These are phyloP conservation scores for Acrocera orbiculus DNA, from an alignment of 2,888 invertebrate genomes.

Conservation along the genomic window DNA sequence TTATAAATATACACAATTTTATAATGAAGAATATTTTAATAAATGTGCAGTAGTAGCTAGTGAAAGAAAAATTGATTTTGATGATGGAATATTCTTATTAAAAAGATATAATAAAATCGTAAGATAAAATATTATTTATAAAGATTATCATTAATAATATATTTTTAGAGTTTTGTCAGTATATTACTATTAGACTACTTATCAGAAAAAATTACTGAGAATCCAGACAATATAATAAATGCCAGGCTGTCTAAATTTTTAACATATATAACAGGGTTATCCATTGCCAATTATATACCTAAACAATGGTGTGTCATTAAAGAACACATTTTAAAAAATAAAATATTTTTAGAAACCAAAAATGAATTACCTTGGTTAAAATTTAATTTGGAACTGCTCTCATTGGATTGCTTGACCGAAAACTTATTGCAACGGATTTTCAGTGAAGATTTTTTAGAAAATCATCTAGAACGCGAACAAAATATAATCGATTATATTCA, in stretches of 20 bases:
- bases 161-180: slow-evolving; percentile 37
- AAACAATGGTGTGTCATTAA: slow-evolving; percentile 36
- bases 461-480: slow-evolving; percentile 26
- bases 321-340: slow-evolving; percentile 30
- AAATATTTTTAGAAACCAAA: slow-evolving; percentile 27
- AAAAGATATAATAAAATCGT: slow-evolving; percentile 39
- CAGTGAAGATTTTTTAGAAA: slow-evolving; percentile 32
- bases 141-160: neutral
- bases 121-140: slow-evolving; percentile 23
- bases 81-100: slow-evolving; percentile 33
- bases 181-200: slow-evolving; percentile 40
- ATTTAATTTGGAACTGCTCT: slow-evolving; percentile 37
- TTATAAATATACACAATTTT: slow-evolving; percentile 36
- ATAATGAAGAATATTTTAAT: slow-evolving; percentile 42
- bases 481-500: slow-evolving; percentile 33
- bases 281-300: slow-evolving; percentile 43
- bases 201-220: slow-evolving; percentile 31
- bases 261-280: slow-evolving; percentile 36
- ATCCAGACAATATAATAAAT: slow-evolving; percentile 28
- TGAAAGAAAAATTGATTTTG: slow-evolving; percentile 35
- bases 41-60: slow-evolving; percentile 36
- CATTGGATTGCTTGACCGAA: slow-evolving; percentile 40
- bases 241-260: slow-evolving; percentile 32
- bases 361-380: slow-evolving; percentile 35
- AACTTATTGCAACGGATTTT: slow-evolving; percentile 37